These are phyloP conservation scores for Melanotaenia parkinsoni DNA, from an alignment of 2,797 vertebrate species.

Conservation along the genomic window DNA sequence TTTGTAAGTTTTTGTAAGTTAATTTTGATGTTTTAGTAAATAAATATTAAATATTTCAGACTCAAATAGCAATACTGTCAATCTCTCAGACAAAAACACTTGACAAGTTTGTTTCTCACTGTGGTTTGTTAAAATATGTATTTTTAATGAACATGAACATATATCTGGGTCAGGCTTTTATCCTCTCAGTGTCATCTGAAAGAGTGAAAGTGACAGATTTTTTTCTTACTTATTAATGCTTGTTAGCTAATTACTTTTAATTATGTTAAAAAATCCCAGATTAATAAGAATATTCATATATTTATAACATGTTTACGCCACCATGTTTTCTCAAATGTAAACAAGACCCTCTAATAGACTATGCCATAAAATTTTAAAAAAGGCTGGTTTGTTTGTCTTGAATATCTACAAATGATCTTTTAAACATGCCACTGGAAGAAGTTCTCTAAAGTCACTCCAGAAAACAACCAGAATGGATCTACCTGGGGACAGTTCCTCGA, in stretches of 20 bases:
- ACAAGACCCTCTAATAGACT: constrained; percentile 71
- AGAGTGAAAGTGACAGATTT: constrained; percentile 66
- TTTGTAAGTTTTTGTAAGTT: background rate
- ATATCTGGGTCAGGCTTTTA: constrained; percentile 61
- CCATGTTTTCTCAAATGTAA: constrained; percentile 73
- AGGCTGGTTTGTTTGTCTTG: constrained; percentile 76
- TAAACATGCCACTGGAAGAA: constrained; percentile 75
- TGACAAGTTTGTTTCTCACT: background rate
- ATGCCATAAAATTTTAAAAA: constrained; percentile 76
- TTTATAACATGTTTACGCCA: constrained; percentile 75
- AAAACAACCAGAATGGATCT: constrained; percentile 64
- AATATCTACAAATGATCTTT: constrained; percentile 83
- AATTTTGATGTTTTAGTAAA: background rate
- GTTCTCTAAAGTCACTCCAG: constrained; percentile 77
- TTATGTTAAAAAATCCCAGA: constrained; percentile 67
- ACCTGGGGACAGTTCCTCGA: constrained; percentile 76
- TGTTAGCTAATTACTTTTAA: constrained; percentile 78
- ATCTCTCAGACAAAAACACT: background rate
- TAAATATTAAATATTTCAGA: background rate
- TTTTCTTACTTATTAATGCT: constrained; percentile 73
- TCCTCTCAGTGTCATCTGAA: constrained; percentile 56
- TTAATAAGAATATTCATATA: constrained; percentile 74
- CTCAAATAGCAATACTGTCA: no score
- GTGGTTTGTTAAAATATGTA: constrained; percentile 5
- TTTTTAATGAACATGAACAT: constrained; percentile 8